These are phyloP conservation scores for Trichogramma evanescens DNA, from an alignment of 2,888 invertebrate genomes.

Conservation along the genomic window DNA sequence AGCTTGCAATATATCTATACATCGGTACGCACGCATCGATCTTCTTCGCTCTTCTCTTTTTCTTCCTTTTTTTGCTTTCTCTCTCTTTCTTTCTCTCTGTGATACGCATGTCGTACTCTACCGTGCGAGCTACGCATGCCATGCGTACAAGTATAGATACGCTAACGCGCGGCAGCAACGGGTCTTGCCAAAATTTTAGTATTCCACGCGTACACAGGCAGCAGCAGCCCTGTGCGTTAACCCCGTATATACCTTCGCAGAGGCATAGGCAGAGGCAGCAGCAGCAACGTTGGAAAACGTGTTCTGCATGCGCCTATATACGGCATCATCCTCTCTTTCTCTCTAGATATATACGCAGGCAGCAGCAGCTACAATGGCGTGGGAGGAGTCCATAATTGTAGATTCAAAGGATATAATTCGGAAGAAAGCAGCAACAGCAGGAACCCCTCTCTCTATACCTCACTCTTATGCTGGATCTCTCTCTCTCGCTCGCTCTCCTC, in stretches of 20 bases:
- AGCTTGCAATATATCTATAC: no score
- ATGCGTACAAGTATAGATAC: no score
- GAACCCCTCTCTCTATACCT: no score
- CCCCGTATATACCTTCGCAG: no score
- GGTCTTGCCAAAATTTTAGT: conserved; percentile 36
- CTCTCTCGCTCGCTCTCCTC: no score
- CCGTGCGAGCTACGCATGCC: no score
- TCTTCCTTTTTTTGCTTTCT: background rate
- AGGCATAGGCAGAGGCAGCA: no score
- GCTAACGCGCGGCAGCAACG: background rate
- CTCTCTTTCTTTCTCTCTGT: background rate
- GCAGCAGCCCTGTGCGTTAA: no score
- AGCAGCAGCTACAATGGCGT: conserved; percentile 6
- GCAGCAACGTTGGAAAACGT: conserved; percentile 39
- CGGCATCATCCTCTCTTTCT: no score
- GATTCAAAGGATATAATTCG: conserved; percentile 48
- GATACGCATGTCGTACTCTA: no score
- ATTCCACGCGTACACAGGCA: conserved; percentile 40
- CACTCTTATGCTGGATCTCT: no score
- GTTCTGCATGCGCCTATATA: conserved; percentile 35
- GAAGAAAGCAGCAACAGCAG: conserved; percentile 8
- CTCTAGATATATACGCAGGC: background rate
- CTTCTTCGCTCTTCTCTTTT: background rate
- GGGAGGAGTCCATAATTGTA: conserved; percentile 42
- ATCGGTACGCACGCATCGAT: background rate